phyloP scores from a whole-genome alignment of 2,113 vertebrate species.

The Seriola aureovittata region DNA sequence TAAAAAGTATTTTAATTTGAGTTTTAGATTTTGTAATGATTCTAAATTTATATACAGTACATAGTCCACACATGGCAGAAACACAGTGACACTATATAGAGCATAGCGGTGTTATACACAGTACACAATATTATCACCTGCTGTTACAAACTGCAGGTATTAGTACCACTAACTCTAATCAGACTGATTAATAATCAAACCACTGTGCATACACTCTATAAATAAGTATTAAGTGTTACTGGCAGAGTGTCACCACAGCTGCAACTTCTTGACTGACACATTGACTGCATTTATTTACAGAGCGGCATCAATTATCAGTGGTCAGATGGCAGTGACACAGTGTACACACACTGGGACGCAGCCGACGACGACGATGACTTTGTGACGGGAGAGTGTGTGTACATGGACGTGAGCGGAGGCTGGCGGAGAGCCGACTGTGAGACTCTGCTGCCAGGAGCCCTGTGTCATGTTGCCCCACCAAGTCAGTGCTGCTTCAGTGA shows the following conservation, averaged over 20 bases:
- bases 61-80: neutral
- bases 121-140: neutral
- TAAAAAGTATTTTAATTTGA: neutral
- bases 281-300: conserved; percentile 75
- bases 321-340: conserved; percentile 90
- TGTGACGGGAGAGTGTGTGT: conserved; percentile 88
- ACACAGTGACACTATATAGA: no score
- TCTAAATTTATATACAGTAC: neutral
- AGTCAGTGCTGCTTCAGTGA: conserved; percentile 71
- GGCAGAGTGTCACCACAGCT: neutral
- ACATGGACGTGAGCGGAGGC: conserved; percentile 88
- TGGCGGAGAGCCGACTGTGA: conserved; percentile 90
- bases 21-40: neutral
- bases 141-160: neutral
- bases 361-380: conserved; percentile 81
- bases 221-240: neutral
- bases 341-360: conserved; percentile 90
- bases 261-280: neutral
- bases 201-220: neutral
- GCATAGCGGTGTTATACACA: no score
- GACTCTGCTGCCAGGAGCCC: conserved; percentile 86
- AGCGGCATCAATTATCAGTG: conserved; percentile 90
- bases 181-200: neutral
- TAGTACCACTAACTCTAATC: neutral
- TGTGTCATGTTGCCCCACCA: conserved; percentile 86